Evolutionary conservation across 1,140 invertebrate species (phyloP).

Genomic region (Galendromus occidentalis): DNA sequence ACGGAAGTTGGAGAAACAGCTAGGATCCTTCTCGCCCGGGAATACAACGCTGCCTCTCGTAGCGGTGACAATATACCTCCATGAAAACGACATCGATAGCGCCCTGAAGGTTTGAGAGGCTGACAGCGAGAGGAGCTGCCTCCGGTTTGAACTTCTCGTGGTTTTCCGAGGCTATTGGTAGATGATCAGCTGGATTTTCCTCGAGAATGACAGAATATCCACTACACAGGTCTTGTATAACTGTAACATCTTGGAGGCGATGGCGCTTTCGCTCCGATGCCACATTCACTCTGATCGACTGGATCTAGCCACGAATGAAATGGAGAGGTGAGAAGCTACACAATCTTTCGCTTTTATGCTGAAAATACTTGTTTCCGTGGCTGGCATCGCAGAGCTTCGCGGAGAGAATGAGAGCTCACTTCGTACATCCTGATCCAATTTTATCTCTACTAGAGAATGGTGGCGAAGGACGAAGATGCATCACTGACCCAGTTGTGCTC

Average conservation of each 20-base stretch:
- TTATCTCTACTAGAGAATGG: constrained; percentile 41
- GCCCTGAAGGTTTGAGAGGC: background rate
- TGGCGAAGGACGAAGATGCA: constrained; percentile 70
- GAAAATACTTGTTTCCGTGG: background rate
- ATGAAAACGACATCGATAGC: background rate
- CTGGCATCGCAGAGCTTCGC: no score
- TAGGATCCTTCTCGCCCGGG: background rate
- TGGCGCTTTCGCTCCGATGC: constrained; percentile 46
- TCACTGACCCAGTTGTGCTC: constrained; percentile 83
- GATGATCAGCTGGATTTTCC: background rate
- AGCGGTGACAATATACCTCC: constrained; percentile 6
- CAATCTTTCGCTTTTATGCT: background rate
- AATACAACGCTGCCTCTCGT: background rate
- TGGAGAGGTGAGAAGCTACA: background rate
- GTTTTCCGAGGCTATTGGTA: background rate
- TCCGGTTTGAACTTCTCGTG: background rate
- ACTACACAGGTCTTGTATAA: constrained; percentile 15
- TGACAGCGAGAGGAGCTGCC: background rate
- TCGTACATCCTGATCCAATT: no score
- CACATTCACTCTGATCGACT: constrained; percentile 72
- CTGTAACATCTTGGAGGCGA: constrained; percentile 18
- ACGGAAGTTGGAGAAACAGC: background rate
- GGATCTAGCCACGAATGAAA: constrained; percentile 52
- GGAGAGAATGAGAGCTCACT: no score
- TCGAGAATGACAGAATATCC: background rate